Evolutionary conservation across 2,888 invertebrate genomes (phyloP), one percentile per base, ranked within the genome.

Genomic region (Parapristionchus giblindavisi): DNA sequence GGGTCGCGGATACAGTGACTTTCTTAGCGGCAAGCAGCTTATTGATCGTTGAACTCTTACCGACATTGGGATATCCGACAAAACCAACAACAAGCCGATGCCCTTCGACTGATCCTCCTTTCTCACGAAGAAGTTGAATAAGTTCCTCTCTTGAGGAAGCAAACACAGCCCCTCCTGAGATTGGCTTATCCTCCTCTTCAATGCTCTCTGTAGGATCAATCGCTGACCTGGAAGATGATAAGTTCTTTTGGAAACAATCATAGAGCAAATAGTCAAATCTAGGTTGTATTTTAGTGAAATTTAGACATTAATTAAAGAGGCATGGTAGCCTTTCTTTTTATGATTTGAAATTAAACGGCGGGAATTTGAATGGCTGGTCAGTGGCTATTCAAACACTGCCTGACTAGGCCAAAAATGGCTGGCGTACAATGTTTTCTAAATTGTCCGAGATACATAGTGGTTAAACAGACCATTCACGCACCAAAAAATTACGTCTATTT

Each of bases 31-130:
- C 92, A 89, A 98, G 91, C 63, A 99, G 89, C 27, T 95, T 92
- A 90, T 99, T 99, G 77, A 99, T 96, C 11, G 98, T 96, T 77
- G 98, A 98, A 89, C 97, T 98, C 89, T 99, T 99, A n/a, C 99
- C 99, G 1, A 99, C 99, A 91, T 99, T 99, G 0, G 99, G 99
- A 90, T 99, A 99, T 1, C 99, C 99, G 76, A 99, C 96, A 90
- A 85, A 85, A 34, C 88, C 89, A 36, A 88, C 83, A 70, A 84
- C 80, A 3, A 85, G 76, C 29, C 80, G 80, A 11, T 66, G 75
- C 0, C 78, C 82, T 21, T 36, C 27, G 40, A 72, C 17, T 8
- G 38, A n/a, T 29, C 74, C 61, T 38, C 74, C 63, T 52, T 34
- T 56, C 3, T 14, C 24, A 29, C 34, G 27, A 24, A 71, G 34